Conservation (phyloP, 2,888 invertebrate genomes). For the Catocala nupta region DNA sequence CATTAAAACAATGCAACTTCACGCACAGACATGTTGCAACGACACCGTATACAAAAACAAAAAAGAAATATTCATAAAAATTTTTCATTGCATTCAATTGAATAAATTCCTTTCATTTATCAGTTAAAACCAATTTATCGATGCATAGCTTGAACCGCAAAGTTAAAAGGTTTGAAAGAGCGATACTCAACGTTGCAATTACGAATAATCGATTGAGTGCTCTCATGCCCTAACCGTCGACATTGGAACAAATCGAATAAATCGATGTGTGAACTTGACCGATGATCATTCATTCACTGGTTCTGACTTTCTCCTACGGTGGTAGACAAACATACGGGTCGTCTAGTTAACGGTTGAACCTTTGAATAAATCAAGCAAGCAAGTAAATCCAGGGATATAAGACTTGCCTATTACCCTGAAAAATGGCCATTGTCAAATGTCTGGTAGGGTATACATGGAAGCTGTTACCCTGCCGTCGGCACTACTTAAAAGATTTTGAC, state of each 20-base stretch:
- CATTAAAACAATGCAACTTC: no score
- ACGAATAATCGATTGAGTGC: slow-evolving; percentile 36
- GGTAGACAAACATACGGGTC: no score
- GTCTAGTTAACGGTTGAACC: no score
- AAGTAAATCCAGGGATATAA: no score
- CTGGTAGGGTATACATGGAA: no score
- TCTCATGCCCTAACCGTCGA: slow-evolving; percentile 31
- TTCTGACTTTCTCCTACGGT: no score
- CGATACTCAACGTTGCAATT: slow-evolving; percentile 31
- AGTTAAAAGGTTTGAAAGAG: slow-evolving; percentile 37
- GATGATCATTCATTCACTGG: slow-evolving; percentile 46
- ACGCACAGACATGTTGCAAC: slow-evolving; percentile 1
- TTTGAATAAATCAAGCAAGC: no score
- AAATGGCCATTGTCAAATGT: no score
- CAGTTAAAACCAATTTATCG: slow-evolving; percentile 21
- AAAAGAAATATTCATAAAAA: slow-evolving; percentile 12
- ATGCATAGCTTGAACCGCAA: slow-evolving; percentile 17
- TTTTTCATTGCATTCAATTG: slow-evolving; percentile 10
- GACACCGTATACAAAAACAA: neutral
- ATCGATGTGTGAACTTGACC: slow-evolving; percentile 61
- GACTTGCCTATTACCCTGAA: no score
- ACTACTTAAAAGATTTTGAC: no score
- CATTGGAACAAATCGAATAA: slow-evolving; percentile 38
- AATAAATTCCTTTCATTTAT: slow-evolving; percentile 18
- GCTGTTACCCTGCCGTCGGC: no score